Evolutionary conservation across 2,888 invertebrate genomes (phyloP), one percentile per base, ranked within the genome.

Genomic region (Rambutsinella grinnellia): DNA sequence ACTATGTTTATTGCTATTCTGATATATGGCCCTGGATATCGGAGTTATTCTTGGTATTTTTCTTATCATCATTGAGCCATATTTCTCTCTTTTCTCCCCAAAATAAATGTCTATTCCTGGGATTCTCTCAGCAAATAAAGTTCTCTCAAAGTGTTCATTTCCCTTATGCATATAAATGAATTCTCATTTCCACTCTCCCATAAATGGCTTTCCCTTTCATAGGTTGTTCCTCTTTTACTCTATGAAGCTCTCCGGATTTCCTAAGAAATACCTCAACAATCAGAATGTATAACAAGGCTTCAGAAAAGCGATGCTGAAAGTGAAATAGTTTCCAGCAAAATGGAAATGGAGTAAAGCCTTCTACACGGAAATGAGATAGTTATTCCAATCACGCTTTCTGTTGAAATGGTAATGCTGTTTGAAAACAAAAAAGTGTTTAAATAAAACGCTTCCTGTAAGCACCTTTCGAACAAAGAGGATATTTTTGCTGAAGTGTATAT

Each of bases 201-300:
- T 36, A 36, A 3, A 13, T 24, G n/a, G 26, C 56, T 24, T 56
- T 23, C 26, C 23, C 13, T 13, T 8, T 36, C 36, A 13, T 36
- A 36, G 5, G 36, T 8, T 8, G 6, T 36, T 36, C 36, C 13
- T 13, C 23, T 26, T n/a, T 24, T 56, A 24, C 26, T 21, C 6
- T 56, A 56, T 26, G 56, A 10, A 60, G 8, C 8, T 36, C 2
- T 24, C 56, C 65, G 65, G 65, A 66, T 54, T 66, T 66, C 65
- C 65, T 66, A n/a, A 54, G 65, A 66, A 66, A 23, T 66, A 66
- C 54, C 44, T 65, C 54, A 54, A 24, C 60, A 60, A 44, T 13
- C 44, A 36, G 36, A 36, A 36, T 8, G 36, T 36, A 36, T 36
- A 36, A 36, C 36, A 36, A 36, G 36, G 5, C 36, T 13, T 36